Percentiles rank a stretch among this genome's conserved stretches.
Evolutionary conservation across 2,888 invertebrate genomes (phyloP).

Genomic region (Dromius quadrimaculatus): DNA sequence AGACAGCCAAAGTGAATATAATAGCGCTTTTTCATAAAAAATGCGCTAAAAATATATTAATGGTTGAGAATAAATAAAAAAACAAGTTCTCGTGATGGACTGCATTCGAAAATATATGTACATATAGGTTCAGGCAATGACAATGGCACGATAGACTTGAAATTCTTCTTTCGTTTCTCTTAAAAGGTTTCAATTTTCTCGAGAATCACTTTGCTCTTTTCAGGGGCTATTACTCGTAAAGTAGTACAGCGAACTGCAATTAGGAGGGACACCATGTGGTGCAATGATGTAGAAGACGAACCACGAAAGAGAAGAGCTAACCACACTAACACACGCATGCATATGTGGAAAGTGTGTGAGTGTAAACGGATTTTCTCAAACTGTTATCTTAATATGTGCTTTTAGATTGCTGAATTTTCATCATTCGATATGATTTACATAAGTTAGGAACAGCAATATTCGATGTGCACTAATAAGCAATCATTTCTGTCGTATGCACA

Average conservation of each 20-base stretch:
- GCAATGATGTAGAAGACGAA: slow-evolving; percentile 46
- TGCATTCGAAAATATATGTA: slow-evolving; percentile 34
- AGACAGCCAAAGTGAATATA: too few relatives aligned
- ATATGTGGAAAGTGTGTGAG: not conserved
- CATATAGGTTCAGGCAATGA: not conserved
- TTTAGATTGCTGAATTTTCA: not conserved
- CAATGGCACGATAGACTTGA: not conserved
- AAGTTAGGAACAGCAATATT: not conserved
- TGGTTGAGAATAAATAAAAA: not conserved
- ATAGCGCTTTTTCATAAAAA: too few relatives aligned
- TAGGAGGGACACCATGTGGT: slow-evolving; percentile 49
- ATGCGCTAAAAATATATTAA: too few relatives aligned
- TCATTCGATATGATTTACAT: not conserved
- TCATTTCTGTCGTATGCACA: not conserved
- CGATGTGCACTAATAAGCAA: not conserved
- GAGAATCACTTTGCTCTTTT: slow-evolving; percentile 51
- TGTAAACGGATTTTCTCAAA: not conserved
- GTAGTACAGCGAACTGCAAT: slow-evolving; percentile 52
- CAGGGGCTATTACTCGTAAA: slow-evolving; percentile 49
- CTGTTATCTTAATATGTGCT: not conserved
- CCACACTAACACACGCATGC: not conserved
- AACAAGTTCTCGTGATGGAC: not conserved
- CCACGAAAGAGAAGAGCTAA: not conserved
- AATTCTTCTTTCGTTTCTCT: slow-evolving; percentile 42
- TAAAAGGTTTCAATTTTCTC: slow-evolving; percentile 52